Evolutionary conservation across 1,140 invertebrate species (phyloP).

Genomic region (Maniola jurtina): DNA sequence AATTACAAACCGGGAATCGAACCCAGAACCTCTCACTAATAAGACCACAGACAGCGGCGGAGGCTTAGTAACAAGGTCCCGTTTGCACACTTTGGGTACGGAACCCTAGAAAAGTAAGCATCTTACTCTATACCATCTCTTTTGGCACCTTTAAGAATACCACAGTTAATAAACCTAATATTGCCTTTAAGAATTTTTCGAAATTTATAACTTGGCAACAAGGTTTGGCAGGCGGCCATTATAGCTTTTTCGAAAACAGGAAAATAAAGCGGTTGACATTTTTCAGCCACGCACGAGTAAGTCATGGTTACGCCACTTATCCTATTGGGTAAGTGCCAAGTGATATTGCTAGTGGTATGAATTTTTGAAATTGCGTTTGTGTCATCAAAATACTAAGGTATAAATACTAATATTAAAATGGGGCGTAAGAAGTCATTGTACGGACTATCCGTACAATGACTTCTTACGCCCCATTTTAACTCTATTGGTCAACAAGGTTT

Average conservation of each 20-base stretch:
- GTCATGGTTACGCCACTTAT: constrained; percentile 7
- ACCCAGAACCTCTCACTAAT: too few relatives aligned
- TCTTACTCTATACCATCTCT: background rate
- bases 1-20: too few relatives aligned
- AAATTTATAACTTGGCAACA: constrained; percentile 7
- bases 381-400: too few relatives aligned
- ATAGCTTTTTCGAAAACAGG: constrained; percentile 8
- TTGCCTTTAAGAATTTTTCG: background rate
- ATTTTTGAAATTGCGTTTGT: background rate
- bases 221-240: constrained; percentile 7
- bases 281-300: constrained; percentile 4
- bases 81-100: too few relatives aligned
- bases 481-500: too few relatives aligned
- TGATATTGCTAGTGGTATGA: background rate
- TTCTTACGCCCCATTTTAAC: too few relatives aligned
- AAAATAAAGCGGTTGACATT: constrained; percentile 8
- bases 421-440: too few relatives aligned
- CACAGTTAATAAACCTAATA: background rate
- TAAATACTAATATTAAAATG: too few relatives aligned
- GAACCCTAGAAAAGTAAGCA: too few relatives aligned
- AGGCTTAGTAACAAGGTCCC: too few relatives aligned
- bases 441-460: too few relatives aligned
- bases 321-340: constrained; percentile 1
- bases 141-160: background rate
- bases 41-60: too few relatives aligned